These are phyloP conservation scores for Cebus imitator DNA, from an alignment of 2,113 vertebrate species.

Conservation along the genomic window DNA sequence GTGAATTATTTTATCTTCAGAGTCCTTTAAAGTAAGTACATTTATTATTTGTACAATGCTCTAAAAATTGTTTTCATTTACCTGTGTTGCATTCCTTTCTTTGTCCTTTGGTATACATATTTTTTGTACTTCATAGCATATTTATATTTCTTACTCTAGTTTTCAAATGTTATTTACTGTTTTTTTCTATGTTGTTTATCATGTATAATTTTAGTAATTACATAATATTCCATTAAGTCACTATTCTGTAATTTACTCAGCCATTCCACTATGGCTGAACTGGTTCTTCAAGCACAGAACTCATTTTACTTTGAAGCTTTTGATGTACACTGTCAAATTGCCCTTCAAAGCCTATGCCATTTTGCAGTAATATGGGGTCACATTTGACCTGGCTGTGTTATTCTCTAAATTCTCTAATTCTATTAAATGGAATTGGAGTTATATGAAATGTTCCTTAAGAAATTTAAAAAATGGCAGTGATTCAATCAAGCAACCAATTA, in stretches of 20 bases:
- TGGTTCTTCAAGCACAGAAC: background rate
- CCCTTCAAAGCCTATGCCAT: background rate
- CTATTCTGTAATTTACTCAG: background rate
- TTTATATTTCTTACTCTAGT: conserved; percentile 24
- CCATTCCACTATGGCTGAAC: background rate
- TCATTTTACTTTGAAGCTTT: background rate
- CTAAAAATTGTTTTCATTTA: background rate
- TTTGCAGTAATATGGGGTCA: background rate
- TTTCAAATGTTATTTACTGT: conserved; percentile 34
- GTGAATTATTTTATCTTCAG: conserved; percentile 29
- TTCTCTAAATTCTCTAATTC: background rate
- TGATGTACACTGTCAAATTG: background rate
- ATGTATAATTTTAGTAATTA: background rate
- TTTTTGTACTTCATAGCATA: background rate
- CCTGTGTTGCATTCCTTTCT: background rate
- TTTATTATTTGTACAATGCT: background rate
- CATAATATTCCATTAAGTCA: background rate
- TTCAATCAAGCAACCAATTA: background rate
- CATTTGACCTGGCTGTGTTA: conserved; percentile 31
- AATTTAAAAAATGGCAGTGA: conserved; percentile 17
- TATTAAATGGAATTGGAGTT: background rate
- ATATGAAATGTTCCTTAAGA: conserved; percentile 24
- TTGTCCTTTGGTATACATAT: background rate
- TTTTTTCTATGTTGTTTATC: background rate
- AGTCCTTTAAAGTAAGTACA: background rate